Base-by-base conservation (phyloP, 2,797 vertebrate species). In the Hapalemur alaotrensis region DNA sequence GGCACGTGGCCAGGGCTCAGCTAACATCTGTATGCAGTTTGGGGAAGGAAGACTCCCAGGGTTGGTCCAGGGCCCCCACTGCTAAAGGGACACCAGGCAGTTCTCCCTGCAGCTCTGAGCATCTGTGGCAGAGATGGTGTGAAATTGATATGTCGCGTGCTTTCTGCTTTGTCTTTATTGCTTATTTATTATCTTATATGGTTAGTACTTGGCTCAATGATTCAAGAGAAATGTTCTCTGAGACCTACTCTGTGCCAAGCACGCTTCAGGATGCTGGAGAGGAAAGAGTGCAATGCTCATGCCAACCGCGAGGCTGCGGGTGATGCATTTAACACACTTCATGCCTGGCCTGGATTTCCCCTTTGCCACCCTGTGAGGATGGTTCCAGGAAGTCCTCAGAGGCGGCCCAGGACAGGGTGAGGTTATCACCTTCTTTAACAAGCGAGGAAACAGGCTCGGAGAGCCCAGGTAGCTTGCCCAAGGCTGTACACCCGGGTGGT, bases 201-300 rank as follows among this genome's bases (percentile, higher is more conserved):
- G 48, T 52, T 28, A 54, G 46, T 3, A 6, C n/a, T 28, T 5
- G n/a, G 79, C 50, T 65, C 52, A 18, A 23, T 30, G 12, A 52
- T 11, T 50, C 17, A 32, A 5, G 41, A 78, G 3, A 79, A 18
- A 46, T 25, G 50, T 30, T 65, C 65, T 73, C 46, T 0, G 20
- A 89, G 17, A 52, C 25, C 35, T 7, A 25, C 38, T 2, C 38
- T n/a, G 41, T 22, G 67, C 59, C 91, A 43, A n/a, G 38, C 28
- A 2, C 15, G 4, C 15, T 41, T 12, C 25, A 9, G 52, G 81
- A 20, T 0, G 7, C 75, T 14, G 28, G 41, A 48, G 22, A 25
- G 0, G n/a, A 22, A 23, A 38, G 28, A 4, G 22, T 5, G 22
- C 15, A 2, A 1, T 0, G 11, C 5, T 72, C 35, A 1, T 20